These are phyloP conservation scores for Diorhabda carinulata DNA, from an alignment of 1,140 invertebrate species.

Conservation along the genomic window DNA sequence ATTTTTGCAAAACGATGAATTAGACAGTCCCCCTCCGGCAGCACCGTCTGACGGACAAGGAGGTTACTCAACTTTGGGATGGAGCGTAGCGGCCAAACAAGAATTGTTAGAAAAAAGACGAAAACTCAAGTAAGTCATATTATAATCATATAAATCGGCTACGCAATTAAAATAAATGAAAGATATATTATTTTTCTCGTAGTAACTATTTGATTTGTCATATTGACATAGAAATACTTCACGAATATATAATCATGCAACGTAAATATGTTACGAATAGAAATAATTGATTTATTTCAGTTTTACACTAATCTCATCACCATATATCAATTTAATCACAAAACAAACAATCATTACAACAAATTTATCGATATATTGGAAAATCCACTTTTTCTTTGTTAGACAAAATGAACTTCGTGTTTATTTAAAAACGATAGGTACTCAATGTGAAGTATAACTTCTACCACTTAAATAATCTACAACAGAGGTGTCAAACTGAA, in stretches of 20 bases:
- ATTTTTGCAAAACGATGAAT: not conserved
- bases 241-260: not conserved
- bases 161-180: not conserved
- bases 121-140: constrained; percentile 38
- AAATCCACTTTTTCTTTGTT: no score
- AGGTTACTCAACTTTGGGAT: constrained; percentile 21
- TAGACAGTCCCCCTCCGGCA: constrained; percentile 32
- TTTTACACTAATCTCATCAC: not conserved
- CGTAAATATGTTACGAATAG: not conserved
- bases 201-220: not conserved
- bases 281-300: not conserved
- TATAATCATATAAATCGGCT: no score
- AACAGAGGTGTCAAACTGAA: no score
- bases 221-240: not conserved
- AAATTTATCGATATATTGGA: no score
- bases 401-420: no score
- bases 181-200: not conserved
- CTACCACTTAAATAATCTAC: no score
- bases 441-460: no score
- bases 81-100: constrained; percentile 27
- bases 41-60: constrained; percentile 39
- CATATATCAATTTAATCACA: no score
- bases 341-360: no score
- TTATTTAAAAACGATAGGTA: no score
- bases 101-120: constrained; percentile 37